Percentiles rank a stretch among this genome's conserved stretches.
Evolutionary conservation across 2,888 invertebrate species (phyloP).

Genomic region (Papilio gigon): DNA sequence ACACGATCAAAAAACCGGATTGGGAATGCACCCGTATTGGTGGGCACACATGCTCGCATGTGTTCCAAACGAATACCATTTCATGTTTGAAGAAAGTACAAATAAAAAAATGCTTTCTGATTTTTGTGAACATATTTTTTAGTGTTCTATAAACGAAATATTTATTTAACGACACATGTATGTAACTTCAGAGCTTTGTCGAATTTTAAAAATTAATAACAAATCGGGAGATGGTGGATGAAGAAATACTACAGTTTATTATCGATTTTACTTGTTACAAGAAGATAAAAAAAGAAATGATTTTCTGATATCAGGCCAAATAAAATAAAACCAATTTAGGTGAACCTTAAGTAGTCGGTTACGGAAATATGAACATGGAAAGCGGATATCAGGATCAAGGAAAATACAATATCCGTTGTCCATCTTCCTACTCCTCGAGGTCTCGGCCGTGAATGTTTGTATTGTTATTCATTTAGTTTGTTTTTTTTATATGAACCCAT

Average conservation of each 20-base stretch:
- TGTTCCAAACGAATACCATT: slow-evolving; percentile 33
- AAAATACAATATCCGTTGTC: slow-evolving; percentile 1
- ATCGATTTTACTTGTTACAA: background rate
- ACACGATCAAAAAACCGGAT: slow-evolving; percentile 74
- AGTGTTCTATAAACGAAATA: slow-evolving; percentile 1
- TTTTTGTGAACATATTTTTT: slow-evolving; percentile 23
- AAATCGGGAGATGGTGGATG: background rate
- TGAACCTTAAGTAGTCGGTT: background rate
- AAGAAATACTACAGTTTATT: too few relatives aligned
- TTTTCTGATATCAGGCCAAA: background rate
- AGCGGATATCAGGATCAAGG: slow-evolving; percentile 17
- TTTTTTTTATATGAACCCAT: background rate
- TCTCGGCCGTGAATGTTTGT: slow-evolving; percentile 40
- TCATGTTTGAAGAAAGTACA: slow-evolving; percentile 33
- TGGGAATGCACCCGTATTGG: slow-evolving; percentile 73
- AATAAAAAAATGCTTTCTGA: slow-evolving; percentile 25
- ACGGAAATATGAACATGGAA: slow-evolving; percentile 7
- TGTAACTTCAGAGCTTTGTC: background rate
- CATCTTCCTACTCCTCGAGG: slow-evolving; percentile 9
- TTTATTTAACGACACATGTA: background rate
- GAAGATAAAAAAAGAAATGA: background rate
- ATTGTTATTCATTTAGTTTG: slow-evolving; percentile 38
- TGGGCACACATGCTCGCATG: slow-evolving; percentile 53
- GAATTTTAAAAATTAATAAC: background rate
- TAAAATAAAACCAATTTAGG: background rate